Percentiles rank a stretch among this genome's conserved stretches.
phyloP scores from a whole-genome alignment of 2,113 vertebrate species.

The Papio anubis region DNA sequence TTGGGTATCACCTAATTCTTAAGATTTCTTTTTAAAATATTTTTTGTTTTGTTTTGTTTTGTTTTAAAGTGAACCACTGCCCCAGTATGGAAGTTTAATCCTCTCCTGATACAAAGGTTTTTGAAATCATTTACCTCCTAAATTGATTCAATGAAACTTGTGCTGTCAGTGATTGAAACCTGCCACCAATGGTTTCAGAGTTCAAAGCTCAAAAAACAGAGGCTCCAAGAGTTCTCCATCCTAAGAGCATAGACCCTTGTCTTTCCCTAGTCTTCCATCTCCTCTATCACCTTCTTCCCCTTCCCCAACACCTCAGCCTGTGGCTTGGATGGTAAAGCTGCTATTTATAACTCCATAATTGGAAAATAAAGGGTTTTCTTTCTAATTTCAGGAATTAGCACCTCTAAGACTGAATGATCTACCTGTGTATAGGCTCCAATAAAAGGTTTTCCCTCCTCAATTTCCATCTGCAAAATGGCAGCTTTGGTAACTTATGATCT shows the following conservation, averaged over 20 bases:
- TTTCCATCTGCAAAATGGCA: constrained; percentile 34
- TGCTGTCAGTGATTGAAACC: constrained; percentile 69
- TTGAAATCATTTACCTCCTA: constrained; percentile 47
- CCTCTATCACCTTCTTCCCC: background rate
- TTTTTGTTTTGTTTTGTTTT: background rate
- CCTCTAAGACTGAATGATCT: constrained; percentile 70
- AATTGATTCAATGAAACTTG: constrained; percentile 55
- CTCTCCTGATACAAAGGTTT: constrained; percentile 68
- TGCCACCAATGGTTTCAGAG: background rate
- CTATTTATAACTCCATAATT: background rate
- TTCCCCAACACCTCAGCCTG: background rate
- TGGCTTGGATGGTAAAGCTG: constrained; percentile 44
- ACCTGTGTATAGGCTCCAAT: constrained; percentile 6
- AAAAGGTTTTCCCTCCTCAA: background rate
- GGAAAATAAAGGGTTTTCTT: background rate
- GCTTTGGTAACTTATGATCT: constrained; percentile 62
- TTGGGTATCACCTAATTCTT: constrained; percentile 60
- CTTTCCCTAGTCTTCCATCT: background rate
- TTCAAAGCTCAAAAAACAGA: no score
- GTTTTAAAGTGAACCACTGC: constrained; percentile 63
- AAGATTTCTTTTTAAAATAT: background rate
- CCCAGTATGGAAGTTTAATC: constrained; percentile 63
- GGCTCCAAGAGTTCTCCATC: no score
- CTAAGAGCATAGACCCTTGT: background rate
- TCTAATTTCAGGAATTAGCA: constrained; percentile 74